Conservation (phyloP, 2,797 vertebrate species). For the Nothura maculosa region DNA sequence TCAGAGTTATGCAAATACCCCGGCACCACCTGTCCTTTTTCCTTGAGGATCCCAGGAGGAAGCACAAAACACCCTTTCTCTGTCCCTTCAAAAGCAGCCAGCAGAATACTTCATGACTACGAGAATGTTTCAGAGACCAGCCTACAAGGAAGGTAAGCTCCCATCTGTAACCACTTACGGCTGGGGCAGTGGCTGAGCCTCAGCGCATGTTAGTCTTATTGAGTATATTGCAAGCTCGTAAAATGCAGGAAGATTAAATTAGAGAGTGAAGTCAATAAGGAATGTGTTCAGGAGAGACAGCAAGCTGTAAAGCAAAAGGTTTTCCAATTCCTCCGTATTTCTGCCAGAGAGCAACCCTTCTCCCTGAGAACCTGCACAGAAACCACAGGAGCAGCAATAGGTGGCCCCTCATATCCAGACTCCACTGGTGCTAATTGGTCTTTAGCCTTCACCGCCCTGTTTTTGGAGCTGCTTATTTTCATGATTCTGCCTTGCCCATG, state of each 20-base stretch:
- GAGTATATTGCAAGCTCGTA: constrained; percentile 13
- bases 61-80: constrained; percentile 17
- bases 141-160: constrained; percentile 25
- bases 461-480: not conserved
- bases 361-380: not conserved
- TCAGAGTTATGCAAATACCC: constrained; percentile 53
- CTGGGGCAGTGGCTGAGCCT: not conserved
- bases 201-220: constrained; percentile 47
- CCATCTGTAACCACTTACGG: constrained; percentile 40
- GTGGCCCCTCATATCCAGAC: not conserved
- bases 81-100: not conserved
- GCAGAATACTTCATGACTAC: constrained; percentile 24
- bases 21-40: not conserved
- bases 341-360: not conserved
- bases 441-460: not conserved
- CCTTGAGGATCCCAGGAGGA: not conserved
- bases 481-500: not conserved
- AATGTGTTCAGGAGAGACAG: not conserved
- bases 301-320: not conserved
- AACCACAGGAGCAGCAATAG: not conserved
- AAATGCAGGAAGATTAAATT: constrained; percentile 33
- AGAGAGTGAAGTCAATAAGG: constrained; percentile 11
- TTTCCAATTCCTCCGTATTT: not conserved
- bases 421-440: not conserved
- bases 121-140: constrained; percentile 19